A percentile compares a stretch with the other conserved stretches of the same genome.
Conservation (phyloP, 1,140 invertebrate genomes). For the Dysdera silvatica region DNA sequence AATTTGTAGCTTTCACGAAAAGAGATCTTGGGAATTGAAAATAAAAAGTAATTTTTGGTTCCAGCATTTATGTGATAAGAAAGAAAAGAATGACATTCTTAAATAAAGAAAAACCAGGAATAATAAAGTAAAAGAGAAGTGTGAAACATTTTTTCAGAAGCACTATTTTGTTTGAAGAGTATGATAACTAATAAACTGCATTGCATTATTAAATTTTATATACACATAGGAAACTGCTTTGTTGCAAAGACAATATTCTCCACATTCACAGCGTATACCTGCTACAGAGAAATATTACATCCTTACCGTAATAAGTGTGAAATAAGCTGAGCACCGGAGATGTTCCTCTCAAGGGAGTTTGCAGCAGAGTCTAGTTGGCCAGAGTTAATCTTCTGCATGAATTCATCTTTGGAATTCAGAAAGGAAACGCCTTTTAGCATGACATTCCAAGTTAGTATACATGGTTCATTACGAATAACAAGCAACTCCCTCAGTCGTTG, state of each 20-base stretch:
- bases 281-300: too few species aligned
- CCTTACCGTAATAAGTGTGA: slow-evolving; percentile 24
- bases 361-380: slow-evolving; percentile 21
- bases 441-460: slow-evolving; percentile 18
- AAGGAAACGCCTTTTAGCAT: slow-evolving; percentile 18
- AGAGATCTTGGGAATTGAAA: too few species aligned
- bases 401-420: slow-evolving; percentile 20
- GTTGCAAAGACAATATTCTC: too few species aligned
- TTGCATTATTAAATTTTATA: too few species aligned
- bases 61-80: too few species aligned
- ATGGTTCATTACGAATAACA: slow-evolving; percentile 3
- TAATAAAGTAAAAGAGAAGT: neutral
- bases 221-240: too few species aligned
- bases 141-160: neutral
- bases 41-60: too few species aligned
- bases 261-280: too few species aligned
- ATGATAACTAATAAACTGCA: too few species aligned
- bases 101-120: too few species aligned
- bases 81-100: too few species aligned
- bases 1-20: too few species aligned
- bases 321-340: slow-evolving; percentile 13
- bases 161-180: neutral
- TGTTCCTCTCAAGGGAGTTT: slow-evolving; percentile 18
- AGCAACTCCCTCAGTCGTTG: slow-evolving; percentile 18
- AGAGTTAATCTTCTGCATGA: slow-evolving; percentile 14